phyloP scores from a whole-genome alignment of 2,888 invertebrate genomes.

The Microctonus aethiopoides region DNA sequence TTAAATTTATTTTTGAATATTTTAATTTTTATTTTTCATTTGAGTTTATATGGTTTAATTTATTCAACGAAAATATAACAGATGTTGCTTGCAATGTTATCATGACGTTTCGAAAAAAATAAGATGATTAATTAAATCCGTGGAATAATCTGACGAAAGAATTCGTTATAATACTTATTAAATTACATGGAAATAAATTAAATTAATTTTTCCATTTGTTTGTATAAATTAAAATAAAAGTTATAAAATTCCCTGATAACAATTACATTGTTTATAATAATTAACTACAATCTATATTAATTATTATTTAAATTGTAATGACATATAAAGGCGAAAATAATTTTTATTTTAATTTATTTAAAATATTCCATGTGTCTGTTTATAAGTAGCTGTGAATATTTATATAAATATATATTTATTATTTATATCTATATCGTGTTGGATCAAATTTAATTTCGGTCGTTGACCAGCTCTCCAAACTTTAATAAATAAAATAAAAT shows the following conservation, averaged over 20 bases:
- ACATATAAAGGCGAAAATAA: no score
- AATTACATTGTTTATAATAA: no score
- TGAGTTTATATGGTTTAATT: background rate
- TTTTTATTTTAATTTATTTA: no score
- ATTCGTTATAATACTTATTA: background rate
- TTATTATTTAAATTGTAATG: no score
- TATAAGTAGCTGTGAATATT: no score
- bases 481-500: background rate
- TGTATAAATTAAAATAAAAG: no score
- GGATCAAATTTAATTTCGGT: constrained; percentile 13
- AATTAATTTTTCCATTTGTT: constrained; percentile 5
- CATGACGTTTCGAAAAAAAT: constrained; percentile 17
- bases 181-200: background rate
- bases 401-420: no score
- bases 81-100: background rate
- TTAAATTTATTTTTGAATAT: no score
- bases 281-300: no score
- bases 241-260: no score
- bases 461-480: background rate
- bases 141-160: constrained; percentile 12
- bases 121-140: constrained; percentile 26
- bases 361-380: no score
- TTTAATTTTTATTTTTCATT: no score
- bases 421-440: background rate
- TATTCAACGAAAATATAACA: background rate